These are phyloP conservation scores for Pholis gunnellus DNA, from an alignment of 2,113 vertebrate genomes.

Conservation along the genomic window DNA sequence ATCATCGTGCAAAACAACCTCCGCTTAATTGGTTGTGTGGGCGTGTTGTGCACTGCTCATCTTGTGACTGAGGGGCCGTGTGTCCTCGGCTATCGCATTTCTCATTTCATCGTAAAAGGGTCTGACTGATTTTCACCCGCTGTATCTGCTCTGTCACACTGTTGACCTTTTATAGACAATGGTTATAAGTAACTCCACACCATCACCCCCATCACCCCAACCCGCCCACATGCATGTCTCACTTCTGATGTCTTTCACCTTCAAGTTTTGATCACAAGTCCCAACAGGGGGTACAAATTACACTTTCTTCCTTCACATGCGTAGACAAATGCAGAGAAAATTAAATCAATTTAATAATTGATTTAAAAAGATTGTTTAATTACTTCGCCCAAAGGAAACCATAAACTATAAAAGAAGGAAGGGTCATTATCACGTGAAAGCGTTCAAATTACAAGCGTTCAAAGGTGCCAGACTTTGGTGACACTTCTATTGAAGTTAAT, in stretches of 20 bases:
- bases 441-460: not conserved
- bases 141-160: slow-evolving; percentile 76
- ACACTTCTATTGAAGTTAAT: not conserved
- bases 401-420: not conserved
- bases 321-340: slow-evolving; percentile 21
- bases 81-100: slow-evolving; percentile 91
- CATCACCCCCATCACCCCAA: slow-evolving; percentile 8
- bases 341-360: slow-evolving; percentile 8
- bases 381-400: not conserved
- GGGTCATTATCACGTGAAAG: not conserved
- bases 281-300: slow-evolving; percentile 48
- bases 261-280: slow-evolving; percentile 57
- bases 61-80: slow-evolving; percentile 87
- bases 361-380: slow-evolving; percentile 38
- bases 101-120: slow-evolving; percentile 85
- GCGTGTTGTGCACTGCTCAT: slow-evolving; percentile 77
- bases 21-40: slow-evolving; percentile 86
- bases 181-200: slow-evolving; percentile 82
- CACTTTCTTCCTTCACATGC: slow-evolving; percentile 20
- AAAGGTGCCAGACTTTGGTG: not conserved
- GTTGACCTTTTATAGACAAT: slow-evolving; percentile 88
- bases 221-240: slow-evolving; percentile 35
- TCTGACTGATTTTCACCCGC: slow-evolving; percentile 82
- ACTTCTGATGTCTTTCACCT: slow-evolving; percentile 39
- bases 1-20: slow-evolving; percentile 94